Evolutionary conservation across 1,140 invertebrate species (phyloP).

Genomic region (Drosophila simulans): DNA sequence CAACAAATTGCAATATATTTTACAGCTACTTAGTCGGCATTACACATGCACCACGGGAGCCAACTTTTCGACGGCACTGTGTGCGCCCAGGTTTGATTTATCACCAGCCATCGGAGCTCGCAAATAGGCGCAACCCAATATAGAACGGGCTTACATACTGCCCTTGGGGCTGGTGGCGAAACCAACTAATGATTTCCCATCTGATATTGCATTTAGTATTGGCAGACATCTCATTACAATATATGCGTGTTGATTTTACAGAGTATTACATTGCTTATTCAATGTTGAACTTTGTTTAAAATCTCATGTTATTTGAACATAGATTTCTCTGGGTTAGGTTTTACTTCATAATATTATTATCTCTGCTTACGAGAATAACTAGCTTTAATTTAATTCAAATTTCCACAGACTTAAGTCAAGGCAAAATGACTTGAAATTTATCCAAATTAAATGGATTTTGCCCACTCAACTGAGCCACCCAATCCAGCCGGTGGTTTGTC

Average conservation of each 20-base stretch:
- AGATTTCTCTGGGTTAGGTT: too few species aligned
- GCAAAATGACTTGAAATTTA: slow-evolving; percentile 1
- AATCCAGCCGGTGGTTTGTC: slow-evolving; percentile 8
- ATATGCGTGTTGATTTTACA: too few species aligned
- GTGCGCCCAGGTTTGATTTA: slow-evolving; percentile 56
- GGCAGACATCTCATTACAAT: neutral
- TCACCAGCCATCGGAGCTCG: slow-evolving; percentile 35
- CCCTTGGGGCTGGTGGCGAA: neutral
- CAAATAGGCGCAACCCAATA: slow-evolving; percentile 45
- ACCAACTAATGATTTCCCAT: slow-evolving; percentile 8
- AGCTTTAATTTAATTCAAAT: too few species aligned
- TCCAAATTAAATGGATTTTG: slow-evolving; percentile 7
- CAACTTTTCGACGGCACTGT: slow-evolving; percentile 49
- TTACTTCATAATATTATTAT: too few species aligned
- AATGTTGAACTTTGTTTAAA: too few species aligned
- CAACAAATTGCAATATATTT: slow-evolving; percentile 67
- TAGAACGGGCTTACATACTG: slow-evolving; percentile 17
- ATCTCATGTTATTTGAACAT: too few species aligned
- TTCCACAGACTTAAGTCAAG: neutral
- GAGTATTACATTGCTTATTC: too few species aligned
- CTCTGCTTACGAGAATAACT: too few species aligned
- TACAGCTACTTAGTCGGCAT: slow-evolving; percentile 48
- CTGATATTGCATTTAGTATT: neutral
- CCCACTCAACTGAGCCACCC: neutral
- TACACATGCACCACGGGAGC: slow-evolving; percentile 38